Evolutionary conservation across 2,797 vertebrate genomes (phyloP).

Genomic region (Remorina albescens): DNA sequence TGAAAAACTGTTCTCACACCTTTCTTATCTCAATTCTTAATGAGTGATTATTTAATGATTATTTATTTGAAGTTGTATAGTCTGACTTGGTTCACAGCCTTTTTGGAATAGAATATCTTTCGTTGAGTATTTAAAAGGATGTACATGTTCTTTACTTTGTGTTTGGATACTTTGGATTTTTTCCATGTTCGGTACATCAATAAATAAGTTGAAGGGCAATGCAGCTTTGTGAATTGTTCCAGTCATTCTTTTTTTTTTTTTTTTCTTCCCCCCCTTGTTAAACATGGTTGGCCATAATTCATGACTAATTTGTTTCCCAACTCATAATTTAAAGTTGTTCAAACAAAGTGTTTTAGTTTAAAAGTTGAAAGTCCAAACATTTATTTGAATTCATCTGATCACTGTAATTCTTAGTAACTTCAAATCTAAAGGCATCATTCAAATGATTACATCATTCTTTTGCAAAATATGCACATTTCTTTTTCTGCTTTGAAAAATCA

Average conservation of each 20-base stretch:
- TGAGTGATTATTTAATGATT: slow-evolving; percentile 82
- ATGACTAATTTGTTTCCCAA: neutral
- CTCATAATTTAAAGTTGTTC: too few relatives aligned
- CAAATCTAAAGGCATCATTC: too few relatives aligned
- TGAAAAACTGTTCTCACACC: slow-evolving; percentile 59
- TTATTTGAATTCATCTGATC: too few relatives aligned
- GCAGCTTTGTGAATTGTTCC: slow-evolving; percentile 64
- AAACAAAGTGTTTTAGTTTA: too few relatives aligned
- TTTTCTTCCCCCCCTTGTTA: too few relatives aligned
- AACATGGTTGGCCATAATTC: neutral
- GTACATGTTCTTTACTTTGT: slow-evolving; percentile 97
- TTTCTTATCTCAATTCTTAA: slow-evolving; percentile 79
- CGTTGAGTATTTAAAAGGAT: slow-evolving; percentile 87
- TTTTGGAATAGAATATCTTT: slow-evolving; percentile 84
- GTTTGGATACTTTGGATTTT: slow-evolving; percentile 98
- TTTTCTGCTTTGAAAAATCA: too few relatives aligned
- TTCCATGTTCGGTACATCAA: slow-evolving; percentile 99
- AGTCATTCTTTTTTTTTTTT: slow-evolving; percentile 43
- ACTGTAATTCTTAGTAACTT: too few relatives aligned
- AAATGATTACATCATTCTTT: too few relatives aligned
- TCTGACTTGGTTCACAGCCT: slow-evolving; percentile 82
- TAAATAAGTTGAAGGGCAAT: slow-evolving; percentile 99
- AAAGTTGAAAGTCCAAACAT: too few relatives aligned
- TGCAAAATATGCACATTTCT: too few relatives aligned
- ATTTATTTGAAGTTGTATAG: slow-evolving; percentile 87